Evolutionary conservation across 2,113 vertebrate genomes (phyloP).

Genomic region (Fukomys damarensis): DNA sequence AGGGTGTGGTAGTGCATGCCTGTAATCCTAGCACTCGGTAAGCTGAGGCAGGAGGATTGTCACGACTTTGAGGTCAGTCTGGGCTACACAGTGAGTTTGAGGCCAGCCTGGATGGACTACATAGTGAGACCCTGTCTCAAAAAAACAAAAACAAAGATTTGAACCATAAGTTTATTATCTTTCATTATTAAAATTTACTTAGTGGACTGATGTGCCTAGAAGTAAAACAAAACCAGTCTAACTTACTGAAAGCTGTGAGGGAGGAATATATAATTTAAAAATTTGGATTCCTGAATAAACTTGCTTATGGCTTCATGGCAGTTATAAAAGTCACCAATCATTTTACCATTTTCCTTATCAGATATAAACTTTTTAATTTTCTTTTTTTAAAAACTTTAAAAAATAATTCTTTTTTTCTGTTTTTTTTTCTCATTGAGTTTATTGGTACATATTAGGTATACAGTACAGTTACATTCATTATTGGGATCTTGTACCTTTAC

Average conservation of each 20-base stretch:
- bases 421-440: too few relatives aligned
- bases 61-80: not conserved
- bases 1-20: not conserved
- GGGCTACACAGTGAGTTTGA: not conserved
- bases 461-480: too few relatives aligned
- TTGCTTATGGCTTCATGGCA: conserved; percentile 3
- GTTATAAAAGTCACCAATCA: not conserved
- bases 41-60: not conserved
- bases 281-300: not conserved
- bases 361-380: conserved; percentile 29
- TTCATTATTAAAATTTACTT: conserved; percentile 28
- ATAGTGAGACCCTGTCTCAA: not conserved
- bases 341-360: not conserved
- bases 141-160: not conserved
- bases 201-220: conserved; percentile 14
- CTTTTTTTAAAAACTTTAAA: too few relatives aligned
- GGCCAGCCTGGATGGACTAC: not conserved
- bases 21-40: not conserved
- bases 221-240: conserved; percentile 12
- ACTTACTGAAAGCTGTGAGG: not conserved
- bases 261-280: conserved; percentile 30
- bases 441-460: too few relatives aligned
- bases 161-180: conserved; percentile 38
- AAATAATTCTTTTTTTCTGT: too few relatives aligned
- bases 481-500: too few relatives aligned